Evolutionary conservation across 2,797 vertebrate genomes (phyloP).

Genomic region (Bucorvus abyssinicus): DNA sequence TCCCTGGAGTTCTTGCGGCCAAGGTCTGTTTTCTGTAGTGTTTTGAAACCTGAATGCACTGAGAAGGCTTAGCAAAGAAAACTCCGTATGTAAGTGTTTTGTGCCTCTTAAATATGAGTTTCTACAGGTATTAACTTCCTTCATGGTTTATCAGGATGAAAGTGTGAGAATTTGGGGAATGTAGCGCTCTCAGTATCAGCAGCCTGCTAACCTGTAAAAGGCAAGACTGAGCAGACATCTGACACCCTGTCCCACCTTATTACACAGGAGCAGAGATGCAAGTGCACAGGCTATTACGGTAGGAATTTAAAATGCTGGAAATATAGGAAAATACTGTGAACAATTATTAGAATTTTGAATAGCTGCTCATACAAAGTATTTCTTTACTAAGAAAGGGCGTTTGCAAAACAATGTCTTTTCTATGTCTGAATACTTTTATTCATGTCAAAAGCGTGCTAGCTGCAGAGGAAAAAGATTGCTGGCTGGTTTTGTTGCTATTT

Average conservation of each 20-base stretch:
- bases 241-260: neutral
- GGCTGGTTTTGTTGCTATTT: neutral
- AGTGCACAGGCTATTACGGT: neutral
- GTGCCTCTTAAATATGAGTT: neutral
- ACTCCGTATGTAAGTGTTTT: neutral
- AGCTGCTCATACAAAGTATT: neutral
- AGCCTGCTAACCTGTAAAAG: neutral
- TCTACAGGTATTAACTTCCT: neutral
- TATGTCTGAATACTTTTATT: neutral
- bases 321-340: neutral
- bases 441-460: neutral
- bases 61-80: neutral
- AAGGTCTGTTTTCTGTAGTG: neutral
- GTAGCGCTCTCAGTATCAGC: neutral
- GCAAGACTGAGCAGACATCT: neutral
- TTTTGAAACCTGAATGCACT: neutral
- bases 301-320: neutral
- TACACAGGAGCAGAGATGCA: neutral
- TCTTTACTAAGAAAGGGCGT: neutral
- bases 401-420: neutral
- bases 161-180: neutral
- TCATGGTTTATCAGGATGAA: neutral
- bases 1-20: neutral
- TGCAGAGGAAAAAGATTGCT: neutral
- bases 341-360: neutral